Conservation (phyloP, 2,888 invertebrate species). For the Plagodis dolabraria region DNA sequence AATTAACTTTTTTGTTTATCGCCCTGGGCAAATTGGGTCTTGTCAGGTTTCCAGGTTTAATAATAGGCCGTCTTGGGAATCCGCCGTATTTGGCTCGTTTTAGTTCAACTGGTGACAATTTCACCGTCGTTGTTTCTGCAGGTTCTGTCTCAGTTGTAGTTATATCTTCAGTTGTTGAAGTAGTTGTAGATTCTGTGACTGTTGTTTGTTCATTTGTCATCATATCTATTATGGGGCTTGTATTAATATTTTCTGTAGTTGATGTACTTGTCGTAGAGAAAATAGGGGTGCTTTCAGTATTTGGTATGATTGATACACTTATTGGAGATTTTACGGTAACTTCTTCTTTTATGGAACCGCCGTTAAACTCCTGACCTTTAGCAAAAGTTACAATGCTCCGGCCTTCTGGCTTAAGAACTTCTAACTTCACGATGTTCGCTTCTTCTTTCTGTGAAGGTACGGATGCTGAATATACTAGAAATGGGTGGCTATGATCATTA, state of each 20-base stretch:
- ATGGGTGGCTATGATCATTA: constrained; percentile 64
- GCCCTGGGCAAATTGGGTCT: constrained; percentile 42
- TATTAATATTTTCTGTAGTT: constrained; percentile 35
- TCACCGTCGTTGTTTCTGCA: constrained; percentile 65
- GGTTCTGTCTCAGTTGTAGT: constrained; percentile 56
- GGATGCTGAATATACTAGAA: constrained; percentile 77
- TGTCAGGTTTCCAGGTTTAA: constrained; percentile 66
- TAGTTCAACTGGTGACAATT: constrained; percentile 59
- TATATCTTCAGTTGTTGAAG: constrained; percentile 41
- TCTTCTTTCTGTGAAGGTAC: constrained; percentile 62
- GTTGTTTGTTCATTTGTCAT: constrained; percentile 41
- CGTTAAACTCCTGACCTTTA: constrained; percentile 72
- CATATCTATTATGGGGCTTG: constrained; percentile 48
- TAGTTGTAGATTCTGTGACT: constrained; percentile 49
- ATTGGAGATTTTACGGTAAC: constrained; percentile 57
- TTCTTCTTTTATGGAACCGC: constrained; percentile 57
- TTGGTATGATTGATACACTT: constrained; percentile 56
- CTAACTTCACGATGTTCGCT: constrained; percentile 62
- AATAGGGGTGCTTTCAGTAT: constrained; percentile 40
- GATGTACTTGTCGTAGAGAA: constrained; percentile 38
- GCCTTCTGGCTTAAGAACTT: constrained; percentile 65
- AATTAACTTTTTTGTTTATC: constrained; percentile 59
- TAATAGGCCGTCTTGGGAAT: constrained; percentile 69
- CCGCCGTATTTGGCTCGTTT: constrained; percentile 70
- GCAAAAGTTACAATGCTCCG: constrained; percentile 69